phyloP scores from a whole-genome alignment of 1,140 invertebrate genomes.

The Drosophila mojavensis region DNA sequence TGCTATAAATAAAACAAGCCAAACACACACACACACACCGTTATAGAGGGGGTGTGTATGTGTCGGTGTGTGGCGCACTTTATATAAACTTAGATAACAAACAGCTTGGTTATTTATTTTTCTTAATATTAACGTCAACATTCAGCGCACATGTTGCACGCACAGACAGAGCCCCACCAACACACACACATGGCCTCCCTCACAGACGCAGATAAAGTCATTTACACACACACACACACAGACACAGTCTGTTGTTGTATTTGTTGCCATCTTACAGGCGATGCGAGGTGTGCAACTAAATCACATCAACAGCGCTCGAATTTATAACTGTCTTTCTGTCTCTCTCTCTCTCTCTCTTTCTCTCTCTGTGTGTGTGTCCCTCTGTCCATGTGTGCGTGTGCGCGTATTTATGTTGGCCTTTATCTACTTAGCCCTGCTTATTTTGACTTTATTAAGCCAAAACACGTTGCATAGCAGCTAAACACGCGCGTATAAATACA shows the following conservation, averaged over 20 bases:
- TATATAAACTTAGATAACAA: conserved; percentile 83
- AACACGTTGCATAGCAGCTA: conserved; percentile 77
- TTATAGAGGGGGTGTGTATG: not conserved
- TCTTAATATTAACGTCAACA: conserved; percentile 83
- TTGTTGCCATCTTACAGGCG: conserved; percentile 79
- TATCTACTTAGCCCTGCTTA: conserved; percentile 76
- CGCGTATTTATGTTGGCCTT: conserved; percentile 71
- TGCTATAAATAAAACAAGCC: conserved; percentile 77
- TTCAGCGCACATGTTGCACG: conserved; percentile 82
- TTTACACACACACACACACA: conserved; percentile 58
- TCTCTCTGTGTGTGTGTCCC: conserved; percentile 23
- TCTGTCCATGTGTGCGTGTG: conserved; percentile 25
- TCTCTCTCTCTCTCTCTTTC: conserved; percentile 27
- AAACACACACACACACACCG: conserved; percentile 27
- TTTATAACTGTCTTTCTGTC: conserved; percentile 70
- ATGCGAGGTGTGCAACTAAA: conserved; percentile 80
- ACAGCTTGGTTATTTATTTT: conserved; percentile 83
- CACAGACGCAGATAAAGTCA: conserved; percentile 65
- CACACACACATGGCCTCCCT: conserved; percentile 24
- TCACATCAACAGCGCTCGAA: conserved; percentile 79
- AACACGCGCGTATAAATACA: conserved; percentile 74
- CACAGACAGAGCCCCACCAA: conserved; percentile 48
- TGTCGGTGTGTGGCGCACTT: conserved; percentile 48
- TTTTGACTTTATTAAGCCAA: conserved; percentile 82
- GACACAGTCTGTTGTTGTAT: conserved; percentile 56